Conservation (phyloP, 2,888 invertebrate genomes). For the Calliphora vomitoria region DNA sequence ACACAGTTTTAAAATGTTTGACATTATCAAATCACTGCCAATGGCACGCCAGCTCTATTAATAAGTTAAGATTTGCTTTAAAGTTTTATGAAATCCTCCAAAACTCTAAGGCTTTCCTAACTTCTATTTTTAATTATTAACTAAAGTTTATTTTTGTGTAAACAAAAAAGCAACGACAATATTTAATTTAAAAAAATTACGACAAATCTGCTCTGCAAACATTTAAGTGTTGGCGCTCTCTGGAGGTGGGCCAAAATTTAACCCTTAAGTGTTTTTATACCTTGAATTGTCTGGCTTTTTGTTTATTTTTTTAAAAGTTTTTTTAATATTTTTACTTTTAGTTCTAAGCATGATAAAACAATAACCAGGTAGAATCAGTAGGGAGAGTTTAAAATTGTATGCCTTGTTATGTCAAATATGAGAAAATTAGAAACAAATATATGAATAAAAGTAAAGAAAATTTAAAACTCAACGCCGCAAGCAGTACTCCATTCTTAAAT, state of each 20-base stretch:
- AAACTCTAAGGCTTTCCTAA: constrained; percentile 55
- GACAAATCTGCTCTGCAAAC: not conserved
- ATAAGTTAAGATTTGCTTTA: constrained; percentile 58
- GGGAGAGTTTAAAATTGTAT: too few relatives aligned
- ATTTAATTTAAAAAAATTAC: not conserved
- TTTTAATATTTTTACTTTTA: constrained; percentile 51
- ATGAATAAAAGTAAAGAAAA: too few relatives aligned
- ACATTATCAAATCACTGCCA: constrained; percentile 3
- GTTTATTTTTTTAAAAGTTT: constrained; percentile 59
- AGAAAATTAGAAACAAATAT: too few relatives aligned
- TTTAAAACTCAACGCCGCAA: too few relatives aligned
- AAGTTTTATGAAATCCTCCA: constrained; percentile 43
- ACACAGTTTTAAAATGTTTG: constrained; percentile 25
- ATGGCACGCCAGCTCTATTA: constrained; percentile 58
- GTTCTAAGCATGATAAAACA: too few relatives aligned
- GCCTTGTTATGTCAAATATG: too few relatives aligned
- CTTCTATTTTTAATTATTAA: constrained; percentile 25
- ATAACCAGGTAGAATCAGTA: too few relatives aligned
- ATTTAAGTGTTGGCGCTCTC: constrained; percentile 29
- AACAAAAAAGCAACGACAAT: constrained; percentile 18
- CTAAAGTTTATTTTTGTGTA: constrained; percentile 65
- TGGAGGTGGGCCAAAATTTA: constrained; percentile 49
- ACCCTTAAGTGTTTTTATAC: constrained; percentile 28
- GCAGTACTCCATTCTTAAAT: too few relatives aligned
- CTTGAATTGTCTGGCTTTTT: constrained; percentile 33